Evolutionary conservation across 2,797 vertebrate genomes (phyloP), one percentile per base, ranked within the genome.

Genomic region (Tauraco hartlaubi): DNA sequence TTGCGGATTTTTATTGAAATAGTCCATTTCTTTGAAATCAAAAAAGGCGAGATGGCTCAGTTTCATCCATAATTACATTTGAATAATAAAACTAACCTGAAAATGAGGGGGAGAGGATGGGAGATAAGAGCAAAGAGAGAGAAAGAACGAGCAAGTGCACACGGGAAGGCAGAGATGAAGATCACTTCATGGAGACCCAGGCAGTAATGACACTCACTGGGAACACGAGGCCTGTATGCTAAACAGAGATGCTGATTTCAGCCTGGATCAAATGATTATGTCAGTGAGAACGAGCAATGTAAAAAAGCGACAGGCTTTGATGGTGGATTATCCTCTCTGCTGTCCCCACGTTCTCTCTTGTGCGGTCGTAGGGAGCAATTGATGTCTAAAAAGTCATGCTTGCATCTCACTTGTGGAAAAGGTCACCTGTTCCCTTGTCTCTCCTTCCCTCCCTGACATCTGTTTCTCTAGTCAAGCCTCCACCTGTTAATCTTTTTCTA

Each of bases 401-500:
- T 85, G 63, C 64, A 12, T 55, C 83, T 88, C 13, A 6, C 73
- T 64, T 85, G 54, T 14, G 2, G 39, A 97, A 96, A 98, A 98
- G 94, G 96, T 97, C 97, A 89, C 81, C 56, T 31, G 25, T 83
- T 96, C 71, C 52, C 66, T 46, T 1, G 4, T 72, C 44, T 69
- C 87, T 92, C 55, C 71, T 85, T 85, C 68, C 87, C 90, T 95
- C 71, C 49, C 33, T 87, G 91, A 92, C 96, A 97, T 96, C 93
- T 97, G 91, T 85, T 94, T 95, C 87, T 94, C 74, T 80, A 95
- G 87, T 90, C 73, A 51, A 76, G 69, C 21, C 28, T 97, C 93
- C 94, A 97, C 94, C 94, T 98, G 97, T 87, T 97, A 90, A 96
- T 97, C 97, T 97, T 91, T 94, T 92, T 87, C 96, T 98, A 98